Conservation (phyloP, 2,797 vertebrate species). For the Ciconia nigra region DNA sequence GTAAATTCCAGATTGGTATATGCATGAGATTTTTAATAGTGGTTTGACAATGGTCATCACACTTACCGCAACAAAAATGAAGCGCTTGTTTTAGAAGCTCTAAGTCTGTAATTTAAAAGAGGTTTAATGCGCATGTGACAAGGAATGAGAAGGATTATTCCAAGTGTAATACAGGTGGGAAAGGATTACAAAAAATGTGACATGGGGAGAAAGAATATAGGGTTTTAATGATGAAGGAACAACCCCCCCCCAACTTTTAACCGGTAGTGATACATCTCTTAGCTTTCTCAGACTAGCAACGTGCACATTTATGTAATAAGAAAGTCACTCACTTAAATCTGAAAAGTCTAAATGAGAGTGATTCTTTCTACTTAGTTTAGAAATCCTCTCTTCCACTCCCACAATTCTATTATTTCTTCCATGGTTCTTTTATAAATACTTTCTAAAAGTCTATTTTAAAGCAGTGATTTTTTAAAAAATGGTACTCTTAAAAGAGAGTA, state of each 20-base stretch:
- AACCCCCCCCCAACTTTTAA: background rate
- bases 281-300: background rate
- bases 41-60: constrained; percentile 7
- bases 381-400: background rate
- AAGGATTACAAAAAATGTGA: constrained; percentile 53
- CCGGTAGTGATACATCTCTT: background rate
- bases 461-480: background rate
- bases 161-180: constrained; percentile 31
- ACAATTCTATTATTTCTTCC: background rate
- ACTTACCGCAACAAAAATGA: constrained; percentile 2
- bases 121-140: constrained; percentile 60
- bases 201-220: background rate
- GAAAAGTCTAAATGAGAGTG: background rate
- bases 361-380: background rate
- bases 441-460: background rate
- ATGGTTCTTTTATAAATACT: background rate
- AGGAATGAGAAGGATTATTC: constrained; percentile 51
- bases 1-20: constrained; percentile 51
- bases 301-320: background rate
- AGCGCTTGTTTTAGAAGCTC: constrained; percentile 51
- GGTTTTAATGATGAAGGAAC: background rate
- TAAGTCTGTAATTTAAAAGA: constrained; percentile 40
- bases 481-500: background rate
- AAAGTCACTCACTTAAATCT: background rate
- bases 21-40: constrained; percentile 33